These are phyloP conservation scores for Callimorpha dominula DNA, from an alignment of 2,888 invertebrate genomes.

Conservation along the genomic window DNA sequence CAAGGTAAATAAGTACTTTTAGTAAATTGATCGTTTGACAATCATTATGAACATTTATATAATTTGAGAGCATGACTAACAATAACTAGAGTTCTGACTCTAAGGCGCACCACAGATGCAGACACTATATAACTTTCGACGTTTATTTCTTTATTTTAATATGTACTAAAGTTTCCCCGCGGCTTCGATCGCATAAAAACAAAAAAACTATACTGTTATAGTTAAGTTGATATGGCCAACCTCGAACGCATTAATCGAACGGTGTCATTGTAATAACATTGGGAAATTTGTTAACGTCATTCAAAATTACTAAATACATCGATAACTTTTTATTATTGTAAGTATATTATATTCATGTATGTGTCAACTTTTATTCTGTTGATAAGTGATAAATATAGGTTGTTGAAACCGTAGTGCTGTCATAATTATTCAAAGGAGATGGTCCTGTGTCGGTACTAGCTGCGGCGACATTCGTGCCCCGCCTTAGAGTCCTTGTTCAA, in stretches of 20 bases:
- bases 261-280: not conserved
- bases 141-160: not conserved
- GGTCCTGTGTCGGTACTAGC: not conserved
- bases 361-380: too few species aligned
- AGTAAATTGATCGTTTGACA: not conserved
- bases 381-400: not conserved
- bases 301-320: not conserved
- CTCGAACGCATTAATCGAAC: not conserved
- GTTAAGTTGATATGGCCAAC: not conserved
- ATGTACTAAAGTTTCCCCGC: not conserved
- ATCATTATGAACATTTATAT: slow-evolving; percentile 1
- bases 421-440: not conserved
- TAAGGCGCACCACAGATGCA: not conserved
- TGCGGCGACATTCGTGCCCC: not conserved
- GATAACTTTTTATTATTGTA: not conserved
- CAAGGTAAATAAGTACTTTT: not conserved
- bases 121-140: not conserved
- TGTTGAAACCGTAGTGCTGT: not conserved
- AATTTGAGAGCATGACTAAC: not conserved
- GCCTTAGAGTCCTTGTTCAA: slow-evolving; percentile 4
- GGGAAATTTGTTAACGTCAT: not conserved
- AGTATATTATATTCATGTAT: too few species aligned
- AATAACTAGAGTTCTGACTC: not conserved
- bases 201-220: too few species aligned
- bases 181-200: too few species aligned